Evolutionary conservation across 2,113 vertebrate genomes (phyloP).

Genomic region (Oreochromis niloticus): DNA sequence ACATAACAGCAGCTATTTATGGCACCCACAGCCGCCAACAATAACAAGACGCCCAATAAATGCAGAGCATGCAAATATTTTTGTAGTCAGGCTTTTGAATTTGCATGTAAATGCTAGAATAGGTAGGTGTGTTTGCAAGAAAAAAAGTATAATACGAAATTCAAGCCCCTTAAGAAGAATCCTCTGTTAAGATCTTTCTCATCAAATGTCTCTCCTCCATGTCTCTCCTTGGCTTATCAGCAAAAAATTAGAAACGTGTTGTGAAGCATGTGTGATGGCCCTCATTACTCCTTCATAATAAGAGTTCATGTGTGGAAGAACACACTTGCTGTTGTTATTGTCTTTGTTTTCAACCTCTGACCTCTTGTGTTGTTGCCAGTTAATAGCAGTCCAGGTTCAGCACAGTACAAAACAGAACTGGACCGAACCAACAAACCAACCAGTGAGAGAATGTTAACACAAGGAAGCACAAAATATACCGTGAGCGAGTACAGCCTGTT

Average conservation of each 20-base stretch:
- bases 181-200: not conserved
- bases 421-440: not conserved
- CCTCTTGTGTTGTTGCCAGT: not conserved
- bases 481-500: not conserved
- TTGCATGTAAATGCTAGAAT: not conserved
- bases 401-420: not conserved
- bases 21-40: not conserved
- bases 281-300: not conserved
- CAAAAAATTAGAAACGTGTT: not conserved
- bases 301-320: not conserved
- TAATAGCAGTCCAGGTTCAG: not conserved
- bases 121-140: not conserved
- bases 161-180: not conserved
- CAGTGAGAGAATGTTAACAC: not conserved
- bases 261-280: rapidly evolving
- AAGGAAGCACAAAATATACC: not conserved
- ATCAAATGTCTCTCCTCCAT: not conserved
- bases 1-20: not conserved
- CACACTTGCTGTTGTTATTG: not conserved
- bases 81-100: not conserved
- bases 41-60: not conserved
- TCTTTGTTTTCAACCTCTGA: not conserved
- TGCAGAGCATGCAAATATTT: rapidly evolving
- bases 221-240: not conserved
- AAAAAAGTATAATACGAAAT: rapidly evolving